phyloP scores from a whole-genome alignment of 2,888 invertebrate species.

The Scrobipalpa costella region DNA sequence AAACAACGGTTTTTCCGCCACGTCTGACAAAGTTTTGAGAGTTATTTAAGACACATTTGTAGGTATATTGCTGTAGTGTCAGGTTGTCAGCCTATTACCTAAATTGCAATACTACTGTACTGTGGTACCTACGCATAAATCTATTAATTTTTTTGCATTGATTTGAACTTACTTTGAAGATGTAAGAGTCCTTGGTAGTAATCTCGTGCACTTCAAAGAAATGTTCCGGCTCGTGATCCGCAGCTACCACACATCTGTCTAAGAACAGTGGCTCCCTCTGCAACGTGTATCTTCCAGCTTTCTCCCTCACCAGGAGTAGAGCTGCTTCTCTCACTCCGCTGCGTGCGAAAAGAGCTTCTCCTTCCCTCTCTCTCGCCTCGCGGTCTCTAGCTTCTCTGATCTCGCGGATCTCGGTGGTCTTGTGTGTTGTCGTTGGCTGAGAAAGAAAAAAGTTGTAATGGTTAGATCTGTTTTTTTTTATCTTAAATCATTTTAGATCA shows the following conservation, averaged over 20 bases:
- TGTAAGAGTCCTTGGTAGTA: slow-evolving; percentile 94
- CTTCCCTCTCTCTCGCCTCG: slow-evolving; percentile 70
- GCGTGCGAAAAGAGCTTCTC: slow-evolving; percentile 83
- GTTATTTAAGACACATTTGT: too few relatives aligned
- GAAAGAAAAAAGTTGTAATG: slow-evolving; percentile 26
- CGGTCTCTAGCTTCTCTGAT: slow-evolving; percentile 70
- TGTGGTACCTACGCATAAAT: too few relatives aligned
- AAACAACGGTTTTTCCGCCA: too few relatives aligned
- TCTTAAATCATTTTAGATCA: too few relatives aligned
- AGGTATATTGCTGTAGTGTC: too few relatives aligned
- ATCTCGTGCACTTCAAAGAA: slow-evolving; percentile 98
- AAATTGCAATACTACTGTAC: too few relatives aligned
- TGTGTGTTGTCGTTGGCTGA: slow-evolving; percentile 87
- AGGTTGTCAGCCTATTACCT: too few relatives aligned
- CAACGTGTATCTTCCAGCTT: slow-evolving; percentile 92
- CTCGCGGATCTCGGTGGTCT: slow-evolving; percentile 83
- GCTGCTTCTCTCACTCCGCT: slow-evolving; percentile 93
- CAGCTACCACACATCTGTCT: slow-evolving; percentile 94
- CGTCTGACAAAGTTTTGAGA: too few relatives aligned
- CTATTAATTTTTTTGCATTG: too few relatives aligned
- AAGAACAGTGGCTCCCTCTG: slow-evolving; percentile 94
- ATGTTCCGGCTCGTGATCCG: slow-evolving; percentile 95
- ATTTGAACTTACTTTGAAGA: slow-evolving; percentile 88
- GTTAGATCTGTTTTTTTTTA: slow-evolving; percentile 10
- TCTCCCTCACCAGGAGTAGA: slow-evolving; percentile 92